Percentiles rank a stretch among this genome's conserved stretches.
Evolutionary conservation across 2,797 vertebrate species (phyloP).

Genomic region (Oreortyx pictus): DNA sequence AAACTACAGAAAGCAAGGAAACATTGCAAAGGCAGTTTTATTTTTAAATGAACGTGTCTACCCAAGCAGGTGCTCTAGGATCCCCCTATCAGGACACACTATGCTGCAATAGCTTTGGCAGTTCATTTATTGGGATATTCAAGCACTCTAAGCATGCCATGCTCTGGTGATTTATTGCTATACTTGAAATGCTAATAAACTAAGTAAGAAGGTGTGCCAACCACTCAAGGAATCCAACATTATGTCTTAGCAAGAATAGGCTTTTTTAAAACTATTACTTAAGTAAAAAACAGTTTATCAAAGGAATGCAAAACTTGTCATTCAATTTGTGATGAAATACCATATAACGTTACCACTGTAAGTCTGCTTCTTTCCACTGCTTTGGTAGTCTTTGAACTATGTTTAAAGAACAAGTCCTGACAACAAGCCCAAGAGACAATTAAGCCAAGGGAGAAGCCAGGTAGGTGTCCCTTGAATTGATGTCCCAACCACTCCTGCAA

Average conservation of each 20-base stretch:
- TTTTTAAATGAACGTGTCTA: background rate
- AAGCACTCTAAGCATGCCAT: background rate
- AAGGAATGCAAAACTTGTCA: background rate
- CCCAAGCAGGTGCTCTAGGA: fast-evolving
- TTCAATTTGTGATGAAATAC: background rate
- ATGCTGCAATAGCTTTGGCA: background rate
- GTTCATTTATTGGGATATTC: background rate
- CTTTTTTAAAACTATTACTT: background rate
- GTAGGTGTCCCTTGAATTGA: background rate
- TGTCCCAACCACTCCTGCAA: background rate
- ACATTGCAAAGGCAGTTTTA: background rate
- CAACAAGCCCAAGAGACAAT: background rate
- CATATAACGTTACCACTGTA: background rate
- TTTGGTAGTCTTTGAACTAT: background rate
- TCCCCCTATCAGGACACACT: background rate
- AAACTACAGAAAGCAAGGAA: background rate
- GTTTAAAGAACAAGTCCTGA: background rate
- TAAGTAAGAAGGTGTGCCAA: background rate
- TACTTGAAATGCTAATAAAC: background rate
- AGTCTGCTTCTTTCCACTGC: background rate
- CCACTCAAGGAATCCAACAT: background rate
- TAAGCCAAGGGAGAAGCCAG: background rate
- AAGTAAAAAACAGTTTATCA: background rate
- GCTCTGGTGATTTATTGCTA: background rate
- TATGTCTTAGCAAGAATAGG: background rate